Base-by-base conservation (phyloP, 2,888 invertebrate species). In the Drosophila borealis region DNA sequence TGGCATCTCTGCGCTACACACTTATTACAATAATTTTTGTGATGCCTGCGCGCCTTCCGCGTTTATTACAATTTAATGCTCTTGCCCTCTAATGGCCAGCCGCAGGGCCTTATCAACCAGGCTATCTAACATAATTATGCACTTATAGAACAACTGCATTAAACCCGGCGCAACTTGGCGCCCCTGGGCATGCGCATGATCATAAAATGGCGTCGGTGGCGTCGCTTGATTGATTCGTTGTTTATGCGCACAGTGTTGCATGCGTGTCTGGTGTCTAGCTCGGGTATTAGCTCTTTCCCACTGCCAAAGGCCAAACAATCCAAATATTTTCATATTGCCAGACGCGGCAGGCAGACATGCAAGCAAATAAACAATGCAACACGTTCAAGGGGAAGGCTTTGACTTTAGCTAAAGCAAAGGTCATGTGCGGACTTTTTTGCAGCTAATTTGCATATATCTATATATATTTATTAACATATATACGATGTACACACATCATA, bases 351-450 rank as follows among this genome's bases (percentile, higher is more conserved):
- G 44, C 54, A 63, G 53, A 86, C 80, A 86, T 84, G 79, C 70
- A 49, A 74, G 54, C 78, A 62, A 57, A 70, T 69, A 81, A 82
- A 82, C 88, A 80, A 82, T 82, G 77, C 67, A 53, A 29, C 53
- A 57, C 49, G 56, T 49, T 80, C 88, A 85, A 88, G 88, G 85
- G 73, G 81, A 88, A 73, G 85, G 82, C 81, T 72, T 63, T 37
- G 51, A 33, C 33, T 45, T 11, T 39, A 34, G 60, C 53, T 42
- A n/a, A 14, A 33, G 25, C 63, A 63, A 70, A 81, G 80, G 85
- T 87, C 82, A 79, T 71, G 60, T 88, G 55, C 70, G 81, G 56
- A 70, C 79, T 78, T 77, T 77, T 45, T 14, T 59, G 21, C 50
- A 33, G 17, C 9, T 4, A 34, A 48, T 62, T 42, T 42, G 19